Base-by-base conservation (phyloP, 2,797 vertebrate species). In the Sternotherus odoratus region DNA sequence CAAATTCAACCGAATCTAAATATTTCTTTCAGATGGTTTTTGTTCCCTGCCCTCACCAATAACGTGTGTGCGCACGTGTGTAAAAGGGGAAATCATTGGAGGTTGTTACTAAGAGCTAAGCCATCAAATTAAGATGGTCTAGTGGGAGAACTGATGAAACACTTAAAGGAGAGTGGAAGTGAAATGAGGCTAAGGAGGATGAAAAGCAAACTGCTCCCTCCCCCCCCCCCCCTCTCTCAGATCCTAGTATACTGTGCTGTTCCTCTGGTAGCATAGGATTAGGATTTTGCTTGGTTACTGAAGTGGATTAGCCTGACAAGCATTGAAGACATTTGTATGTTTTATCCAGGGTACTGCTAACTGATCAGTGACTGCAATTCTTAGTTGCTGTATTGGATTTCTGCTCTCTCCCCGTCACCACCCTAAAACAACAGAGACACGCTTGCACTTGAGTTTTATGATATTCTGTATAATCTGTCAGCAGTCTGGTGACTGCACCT, bases 311-410 rank as follows among this genome's bases (percentile, higher is more conserved):
- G 53, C 85, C 24, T 21, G 3, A 48, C 12, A 39, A 23, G 12
- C 26, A 24, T 9, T 10, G 12, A 84, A 57, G 11, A 28, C 1
- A 1, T 24, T 54, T 1, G 0, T 66, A 28, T 10, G 60, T 50
- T 23, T 46, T 49, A 8, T 24, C 50, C 2, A 36, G 8, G 82
- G 1, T 3, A 2, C 30, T 2, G 77, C 56, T 80, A 72, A 30
- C 66, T 36, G 82, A 24, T 12, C 8, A 0, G 43, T 0, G 3
- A 3, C 23, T 1, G 83, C 33, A 53, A 30, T 51, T 12, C 21
- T 63, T 48, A 2, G 39, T 43, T 49, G 63, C 46, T 16, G 36
- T 2, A 0, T 7, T 1, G 60, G 0, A 0, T 72, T 23, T 24
- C 0, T 2, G 12, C 5, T 13, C 8, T 4, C 3, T 17, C 84